These are phyloP conservation scores for Actinia equina DNA, from an alignment of 64 coral and sea anemone species.

Conservation along the genomic window DNA sequence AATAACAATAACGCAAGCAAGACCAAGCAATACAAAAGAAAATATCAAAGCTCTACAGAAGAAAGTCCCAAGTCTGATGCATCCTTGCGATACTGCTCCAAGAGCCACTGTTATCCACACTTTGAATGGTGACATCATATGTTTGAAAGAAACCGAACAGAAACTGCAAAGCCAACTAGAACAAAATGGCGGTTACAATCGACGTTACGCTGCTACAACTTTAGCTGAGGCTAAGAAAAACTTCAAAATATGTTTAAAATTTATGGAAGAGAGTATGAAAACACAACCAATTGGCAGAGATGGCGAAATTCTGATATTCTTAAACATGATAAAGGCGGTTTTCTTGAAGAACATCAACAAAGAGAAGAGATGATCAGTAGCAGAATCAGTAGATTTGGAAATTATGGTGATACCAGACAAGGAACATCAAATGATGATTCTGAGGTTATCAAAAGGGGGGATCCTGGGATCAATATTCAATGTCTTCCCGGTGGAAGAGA, in stretches of 20 bases:
- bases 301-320: neutral
- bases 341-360: no score
- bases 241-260: constrained; percentile 19
- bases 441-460: neutral
- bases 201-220: neutral
- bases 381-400: neutral
- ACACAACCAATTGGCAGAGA: neutral
- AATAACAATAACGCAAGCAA: neutral
- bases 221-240: constrained; percentile 7
- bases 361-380: no score
- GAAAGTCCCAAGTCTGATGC: neutral
- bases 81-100: neutral
- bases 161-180: neutral
- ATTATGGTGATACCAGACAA: neutral
- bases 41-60: neutral
- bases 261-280: neutral
- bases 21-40: neutral
- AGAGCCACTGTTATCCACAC: neutral
- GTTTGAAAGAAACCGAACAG: neutral
- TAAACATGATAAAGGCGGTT: no score
- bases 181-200: neutral
- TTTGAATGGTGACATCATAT: neutral
- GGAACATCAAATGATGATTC: neutral
- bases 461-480: neutral
- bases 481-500: neutral